Evolutionary conservation across 2,113 vertebrate species (phyloP), one percentile per base, ranked within the genome.

Genomic region (Alligator mississippiensis): DNA sequence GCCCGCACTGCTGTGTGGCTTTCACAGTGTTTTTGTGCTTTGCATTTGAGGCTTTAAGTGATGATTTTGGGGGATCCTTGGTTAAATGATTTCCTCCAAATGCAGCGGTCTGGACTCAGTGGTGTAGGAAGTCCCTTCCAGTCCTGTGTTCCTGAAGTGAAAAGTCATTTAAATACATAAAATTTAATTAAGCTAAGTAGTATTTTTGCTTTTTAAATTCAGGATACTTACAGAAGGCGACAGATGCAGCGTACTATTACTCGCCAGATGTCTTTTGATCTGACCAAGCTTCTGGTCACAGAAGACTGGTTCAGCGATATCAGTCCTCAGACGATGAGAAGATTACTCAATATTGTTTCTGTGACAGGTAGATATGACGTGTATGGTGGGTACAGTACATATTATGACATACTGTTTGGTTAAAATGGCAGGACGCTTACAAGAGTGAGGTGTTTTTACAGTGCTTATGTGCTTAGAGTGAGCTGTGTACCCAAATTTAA

Each of bases 261-360:
- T 4, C 98, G 99, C 27, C 99, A 99, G 93, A 99, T 99, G 99
- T 99, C 99, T 85, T 99, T 99, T 60, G 99, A 99, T 93, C 98
- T 99, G 89, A 99, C 99, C 54, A 99, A 99, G 93, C 97, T 99
- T 90, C 97, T 99, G 96, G 98, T 99, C 81, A 99, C 99, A 0
- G 99, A 99, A 94, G 99, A 99, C 96, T 99, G 99, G 99, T 99
- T 99, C 97, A 99, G 99, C 90, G 99, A 99, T 96, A 99, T 99
- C 97, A 99, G 99, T 84, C 99, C 99, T 21, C 99, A 99, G 97
- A 99, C 99, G 64, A 99, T 99, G 99, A 98, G 99, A 92, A 98
- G 99, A 90, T 96, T 99, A 70, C 98, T 99, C 62, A 99, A 99
- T 96, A 99, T 99, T 72, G 99, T 99, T 92, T 99, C 99, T 84